phyloP scores from a whole-genome alignment of 2,888 invertebrate species.

The Caenorhabditis drosophilae region DNA sequence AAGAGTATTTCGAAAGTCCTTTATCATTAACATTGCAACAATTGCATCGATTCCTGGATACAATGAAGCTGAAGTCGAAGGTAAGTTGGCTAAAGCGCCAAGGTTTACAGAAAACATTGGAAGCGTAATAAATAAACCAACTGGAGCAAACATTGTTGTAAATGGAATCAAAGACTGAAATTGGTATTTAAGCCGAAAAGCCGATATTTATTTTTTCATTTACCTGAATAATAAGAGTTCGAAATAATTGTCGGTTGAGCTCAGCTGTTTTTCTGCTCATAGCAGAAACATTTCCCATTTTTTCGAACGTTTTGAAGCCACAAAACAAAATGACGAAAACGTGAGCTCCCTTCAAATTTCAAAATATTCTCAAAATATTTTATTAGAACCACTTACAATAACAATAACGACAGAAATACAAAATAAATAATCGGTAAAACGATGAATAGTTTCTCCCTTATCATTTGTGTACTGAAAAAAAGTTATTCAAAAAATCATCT shows the following conservation, averaged over 20 bases:
- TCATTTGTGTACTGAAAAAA: not conserved
- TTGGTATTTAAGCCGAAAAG: too few relatives aligned
- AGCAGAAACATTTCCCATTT: not conserved
- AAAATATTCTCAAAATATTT: not conserved
- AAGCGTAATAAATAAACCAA: not conserved
- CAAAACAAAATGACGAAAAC: not conserved
- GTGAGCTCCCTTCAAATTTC: not conserved
- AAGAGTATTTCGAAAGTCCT: not conserved
- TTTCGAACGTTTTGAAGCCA: not conserved
- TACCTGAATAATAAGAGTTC: not conserved
- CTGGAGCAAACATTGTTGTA: not conserved
- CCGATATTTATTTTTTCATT: too few relatives aligned
- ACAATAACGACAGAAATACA: not conserved
- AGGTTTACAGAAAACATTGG: not conserved
- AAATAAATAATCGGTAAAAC: not conserved
- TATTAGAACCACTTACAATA: not conserved
- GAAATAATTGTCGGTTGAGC: not conserved
- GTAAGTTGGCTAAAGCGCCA: not conserved
- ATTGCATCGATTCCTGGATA: not conserved
- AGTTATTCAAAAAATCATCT: not conserved
- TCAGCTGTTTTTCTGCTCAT: not conserved
- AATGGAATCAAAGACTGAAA: not conserved
- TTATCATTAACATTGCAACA: not conserved
- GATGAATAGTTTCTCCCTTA: not conserved
- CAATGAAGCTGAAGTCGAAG: not conserved